A percentile compares a stretch with the other conserved stretches of the same genome.
phyloP scores from a whole-genome alignment of 2,888 invertebrate genomes.

The Celastrina argiolus region DNA sequence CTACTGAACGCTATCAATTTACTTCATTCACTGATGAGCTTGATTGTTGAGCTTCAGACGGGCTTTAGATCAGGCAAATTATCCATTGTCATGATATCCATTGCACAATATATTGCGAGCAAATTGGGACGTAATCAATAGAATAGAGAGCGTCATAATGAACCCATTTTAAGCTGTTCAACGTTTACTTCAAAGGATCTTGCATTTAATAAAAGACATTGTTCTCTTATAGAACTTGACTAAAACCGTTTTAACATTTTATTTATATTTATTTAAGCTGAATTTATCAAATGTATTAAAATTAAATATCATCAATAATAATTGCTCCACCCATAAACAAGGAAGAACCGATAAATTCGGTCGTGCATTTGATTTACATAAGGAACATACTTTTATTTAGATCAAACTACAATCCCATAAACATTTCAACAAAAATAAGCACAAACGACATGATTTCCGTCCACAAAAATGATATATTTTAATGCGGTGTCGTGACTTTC shows the following conservation, averaged over 20 bases:
- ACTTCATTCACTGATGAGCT: constrained; percentile 14
- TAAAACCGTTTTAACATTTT: too few species aligned
- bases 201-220: not conserved
- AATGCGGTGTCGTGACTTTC: constrained; percentile 64
- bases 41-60: not conserved
- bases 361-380: not conserved
- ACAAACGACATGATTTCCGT: constrained; percentile 67
- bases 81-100: constrained; percentile 7
- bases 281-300: not conserved
- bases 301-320: not conserved
- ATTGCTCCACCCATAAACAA: not conserved
- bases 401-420: constrained; percentile 29
- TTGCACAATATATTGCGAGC: not conserved
- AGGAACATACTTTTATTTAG: not conserved
- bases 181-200: not conserved
- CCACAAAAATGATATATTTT: constrained; percentile 68
- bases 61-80: not conserved
- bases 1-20: constrained; percentile 6
- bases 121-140: not conserved
- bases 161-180: not conserved
- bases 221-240: too few species aligned
- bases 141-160: not conserved
- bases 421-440: constrained; percentile 47
- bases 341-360: not conserved
- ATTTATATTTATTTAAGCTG: too few species aligned